Base-by-base conservation (phyloP, 2,797 vertebrate genomes). In the Falco rusticolus region DNA sequence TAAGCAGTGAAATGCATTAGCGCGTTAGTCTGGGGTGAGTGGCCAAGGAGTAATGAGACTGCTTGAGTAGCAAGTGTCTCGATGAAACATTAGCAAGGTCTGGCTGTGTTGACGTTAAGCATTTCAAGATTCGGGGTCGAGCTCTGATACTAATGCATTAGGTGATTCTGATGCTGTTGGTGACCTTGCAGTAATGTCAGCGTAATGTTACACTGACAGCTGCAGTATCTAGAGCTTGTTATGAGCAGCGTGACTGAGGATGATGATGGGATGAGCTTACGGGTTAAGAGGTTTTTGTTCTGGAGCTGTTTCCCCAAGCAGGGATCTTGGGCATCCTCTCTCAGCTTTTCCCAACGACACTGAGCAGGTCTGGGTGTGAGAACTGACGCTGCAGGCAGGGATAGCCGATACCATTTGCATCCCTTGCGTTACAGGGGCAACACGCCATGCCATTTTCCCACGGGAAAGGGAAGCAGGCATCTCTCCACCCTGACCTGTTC, bases 1-100 rank as follows among this genome's bases (percentile, higher is more conserved):
- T 0, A 4, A 24, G 63, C 2, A 1, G 18, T 28, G 84, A 6
- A 1, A 6, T n/a, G 63, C 29, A 6, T 70, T 50, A 1, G 0
- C 18, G 65, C 2, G 0, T 71, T 18, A 28, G 43, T 31, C 76
- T 18, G 28, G 60, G 28, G 24, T 7, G 69, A 77, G 57, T 1
- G 6, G 51, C 72, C 51, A 21, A 37, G 57, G 53, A 26, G 45
- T 8, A 16, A 14, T 34, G 86, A 56, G 77, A 33, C 5, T 3
- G 9, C 51, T 34, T 13, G 31, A 69, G 84, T 3, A 3, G 71
- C 41, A 10, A 14, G 24, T 4, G 9, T 84, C 37, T 22, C 4
- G 3, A 5, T 33, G 33, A 22, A 53, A 28, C 25, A 37, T 9
- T 5, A 43, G n/a, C 16, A 8, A 13, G 68, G 29, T 14, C 47